Base-by-base conservation (phyloP, 1,140 invertebrate genomes). In the Armadillidium nasatum region DNA sequence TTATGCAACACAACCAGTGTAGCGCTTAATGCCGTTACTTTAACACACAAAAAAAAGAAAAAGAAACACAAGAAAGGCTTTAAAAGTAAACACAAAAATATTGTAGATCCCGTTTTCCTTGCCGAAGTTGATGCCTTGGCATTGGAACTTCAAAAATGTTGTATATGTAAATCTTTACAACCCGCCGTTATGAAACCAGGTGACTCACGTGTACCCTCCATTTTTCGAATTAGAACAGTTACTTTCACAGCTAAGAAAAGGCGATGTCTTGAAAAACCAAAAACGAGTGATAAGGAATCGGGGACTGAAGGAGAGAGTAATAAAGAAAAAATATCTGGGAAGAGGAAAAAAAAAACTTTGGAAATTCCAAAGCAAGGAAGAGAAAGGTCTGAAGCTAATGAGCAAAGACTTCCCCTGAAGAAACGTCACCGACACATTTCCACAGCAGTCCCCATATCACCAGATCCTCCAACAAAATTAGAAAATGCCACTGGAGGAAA, bases 361-460 rank as follows among this genome's bases (percentile, higher is more conserved):
- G 83, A 78, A 82, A 81, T 79, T 73, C 80, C 70, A 82, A 83
- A 81, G 80, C 81, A 71, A 80, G 79, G 79, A 45, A 74, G 77
- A 67, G 79, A 81, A 66, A 44, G 80, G 22, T 73, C 79, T 54
- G 77, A 82, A 66, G 77, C 83, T 0, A 83, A 82, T 73, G 85
- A 87, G 73, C 94, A 96, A 83, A 90, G 94, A 82, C 85, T 97
- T 73, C 95, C 95, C 0, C 85, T 97, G 43, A 97, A 97, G 83
- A 97, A 97, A 84, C 87, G 95, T 3, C 94, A 96, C 86, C 86
- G 95, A 85, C 91, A 81, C 44, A 94, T 81, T 87, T 93, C 45
- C 84, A 85, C 73, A 84, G 86, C 22, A 83, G 84, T 78, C 81
- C 84, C 0, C 84, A 84, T 74, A 33, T 60, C 50, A 13, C 50